Evolutionary conservation across 2,797 vertebrate genomes (phyloP), one percentile per base, ranked within the genome.

Genomic region (Potorous gilbertii): DNA sequence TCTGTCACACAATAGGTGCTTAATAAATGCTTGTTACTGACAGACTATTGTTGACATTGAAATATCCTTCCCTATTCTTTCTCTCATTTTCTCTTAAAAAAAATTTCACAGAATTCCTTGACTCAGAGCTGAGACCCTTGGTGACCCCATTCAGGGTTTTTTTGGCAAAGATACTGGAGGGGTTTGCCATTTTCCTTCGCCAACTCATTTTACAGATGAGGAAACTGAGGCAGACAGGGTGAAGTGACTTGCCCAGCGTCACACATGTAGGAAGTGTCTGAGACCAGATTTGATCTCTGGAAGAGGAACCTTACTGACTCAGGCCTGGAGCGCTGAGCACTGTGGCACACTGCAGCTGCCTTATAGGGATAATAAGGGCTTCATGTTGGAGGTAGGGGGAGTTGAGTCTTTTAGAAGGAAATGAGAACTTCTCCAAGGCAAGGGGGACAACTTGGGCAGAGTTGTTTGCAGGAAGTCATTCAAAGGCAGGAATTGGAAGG

Each of bases 1-100:
- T 40, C 59, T 95, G 97, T 55, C 54, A 93, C 14, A 92, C 28
- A 46, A 40, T 50, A 11, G 92, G 59, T 34, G 54, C 14, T 92
- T 93, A 62, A 56, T 57, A 91, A 28, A 21, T 91, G 55, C 16
- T 28, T 50, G 90, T 66, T 90, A 92, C 8, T 92, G 74, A 24
- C 3, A 46, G 74, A 81, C 74, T 81, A 11, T 27, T 50, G 10
- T 27, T 27, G 74, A 50, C 27, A 46, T 40, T 27, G 9, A 46
- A 50, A 27, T 87, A 9, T 11, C 40, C 40, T 40, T 87, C 27
- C 74, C 74, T 50, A 1, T 10, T 50, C 40, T 50, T 87, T 87
- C 12, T 40, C 40, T 50, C 27, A 1, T 81, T 81, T 81, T 81
- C 40, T 28, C 74, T 50, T 27, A 1, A 46, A 87, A 46, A 87